Conservation (phyloP, 2,888 invertebrate species). For the Teinopalpus imperialis region DNA sequence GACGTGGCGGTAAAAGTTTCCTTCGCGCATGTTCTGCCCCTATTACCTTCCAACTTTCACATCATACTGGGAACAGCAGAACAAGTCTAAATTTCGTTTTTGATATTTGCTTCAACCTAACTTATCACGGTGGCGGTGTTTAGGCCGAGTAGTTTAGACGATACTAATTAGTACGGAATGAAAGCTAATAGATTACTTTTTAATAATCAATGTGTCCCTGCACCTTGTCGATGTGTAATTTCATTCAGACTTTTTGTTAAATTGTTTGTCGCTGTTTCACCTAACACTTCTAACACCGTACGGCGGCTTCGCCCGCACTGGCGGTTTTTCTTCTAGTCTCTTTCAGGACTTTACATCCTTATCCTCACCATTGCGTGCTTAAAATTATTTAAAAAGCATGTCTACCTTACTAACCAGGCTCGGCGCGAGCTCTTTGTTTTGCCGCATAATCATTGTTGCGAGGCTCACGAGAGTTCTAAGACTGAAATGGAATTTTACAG, state of each 20-base stretch:
- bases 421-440: slow-evolving; percentile 77
- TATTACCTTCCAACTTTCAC: slow-evolving; percentile 46
- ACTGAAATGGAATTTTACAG: slow-evolving; percentile 81
- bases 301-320: slow-evolving; percentile 56
- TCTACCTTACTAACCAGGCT: slow-evolving; percentile 75
- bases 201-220: slow-evolving; percentile 68
- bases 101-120: slow-evolving; percentile 76
- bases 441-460: slow-evolving; percentile 68
- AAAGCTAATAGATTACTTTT: slow-evolving; percentile 69
- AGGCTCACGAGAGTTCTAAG: slow-evolving; percentile 70
- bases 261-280: slow-evolving; percentile 79
- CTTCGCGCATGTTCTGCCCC: slow-evolving; percentile 68
- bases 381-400: slow-evolving; percentile 77
- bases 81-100: slow-evolving; percentile 83
- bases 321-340: slow-evolving; percentile 64
- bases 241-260: slow-evolving; percentile 74
- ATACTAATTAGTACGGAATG: slow-evolving; percentile 74
- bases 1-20: slow-evolving; percentile 50
- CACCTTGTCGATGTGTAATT: slow-evolving; percentile 67
- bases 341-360: slow-evolving; percentile 71
- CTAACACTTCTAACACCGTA: slow-evolving; percentile 66
- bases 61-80: slow-evolving; percentile 67
- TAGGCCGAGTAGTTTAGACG: slow-evolving; percentile 75
- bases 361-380: slow-evolving; percentile 80
- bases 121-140: slow-evolving; percentile 77